Conservation (phyloP, 2,113 vertebrate species). For the Notothenia coriiceps region DNA sequence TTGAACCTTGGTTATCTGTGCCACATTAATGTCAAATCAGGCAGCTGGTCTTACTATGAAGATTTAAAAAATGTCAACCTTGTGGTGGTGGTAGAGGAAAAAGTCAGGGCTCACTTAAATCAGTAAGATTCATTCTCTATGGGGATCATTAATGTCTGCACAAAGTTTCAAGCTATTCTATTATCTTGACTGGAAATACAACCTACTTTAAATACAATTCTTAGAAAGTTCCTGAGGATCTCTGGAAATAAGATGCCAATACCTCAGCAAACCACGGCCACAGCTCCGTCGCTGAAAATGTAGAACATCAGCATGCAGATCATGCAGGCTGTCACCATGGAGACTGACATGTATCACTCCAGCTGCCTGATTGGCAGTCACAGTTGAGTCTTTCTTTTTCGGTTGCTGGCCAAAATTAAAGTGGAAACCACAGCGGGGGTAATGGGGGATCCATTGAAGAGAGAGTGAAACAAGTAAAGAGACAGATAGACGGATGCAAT, state of each 20-base stretch:
- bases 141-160: neutral
- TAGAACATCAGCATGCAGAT: constrained; percentile 46
- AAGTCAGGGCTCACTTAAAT: neutral
- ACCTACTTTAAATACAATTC: constrained; percentile 2
- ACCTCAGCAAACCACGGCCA: neutral
- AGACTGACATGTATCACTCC: constrained; percentile 68
- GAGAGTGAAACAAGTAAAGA: constrained; percentile 18
- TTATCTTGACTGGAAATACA: neutral
- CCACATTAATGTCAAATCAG: neutral
- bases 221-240: neutral
- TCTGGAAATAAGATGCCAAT: neutral
- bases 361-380: constrained; percentile 29
- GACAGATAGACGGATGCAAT: constrained; percentile 30
- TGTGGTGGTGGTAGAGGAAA: neutral
- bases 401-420: constrained; percentile 58
- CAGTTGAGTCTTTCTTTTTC: constrained; percentile 22
- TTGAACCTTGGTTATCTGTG: no score
- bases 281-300: neutral
- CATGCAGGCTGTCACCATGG: constrained; percentile 65
- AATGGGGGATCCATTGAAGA: constrained; percentile 39
- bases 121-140: neutral
- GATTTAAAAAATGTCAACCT: no score
- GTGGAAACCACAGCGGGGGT: constrained; percentile 43
- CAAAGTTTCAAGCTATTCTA: neutral
- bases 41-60: no score